Evolutionary conservation across 2,797 vertebrate genomes (phyloP), one percentile per base, ranked within the genome.

Genomic region (Labeo calbasu): DNA sequence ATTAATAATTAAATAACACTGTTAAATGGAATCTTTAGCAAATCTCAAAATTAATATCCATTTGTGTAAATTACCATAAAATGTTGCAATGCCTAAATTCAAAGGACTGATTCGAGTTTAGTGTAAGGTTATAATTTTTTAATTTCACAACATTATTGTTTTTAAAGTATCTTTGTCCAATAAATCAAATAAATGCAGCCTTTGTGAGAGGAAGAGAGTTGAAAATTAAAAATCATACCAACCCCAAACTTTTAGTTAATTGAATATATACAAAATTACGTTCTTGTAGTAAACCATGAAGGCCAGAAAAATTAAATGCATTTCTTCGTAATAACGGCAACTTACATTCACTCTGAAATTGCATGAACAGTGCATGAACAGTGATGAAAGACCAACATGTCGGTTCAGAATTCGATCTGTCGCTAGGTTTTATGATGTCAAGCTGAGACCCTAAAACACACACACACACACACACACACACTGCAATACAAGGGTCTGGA

Each of bases 361-460:
- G 75, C 23, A n/a, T n/a, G n/a, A n/a, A n/a, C n/a, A n/a, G n/a
- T 63, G 50, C 43, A 69, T 50, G 57, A 81, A 72, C 25, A 32
- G 40, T 48, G 28, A 78, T 66, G 53, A 71, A 77, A 75, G 53
- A 78, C 65, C 63, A 21, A 65, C 53, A 32, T 69, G 51, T 69
- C 32, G 15, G 79, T 61, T 77, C 43, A 70, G 43, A 85, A 70
- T 61, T 83, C 28, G 76, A 83, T 83, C 46, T 75, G 76, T 55
- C 19, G 4, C 63, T 21, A 53, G 51, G 66, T 25, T 82, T 78
- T 23, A 66, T 57, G 32, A 12, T 70, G 73, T 72, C 66, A 86
- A 77, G 80, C 75, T 14, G 68, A 73, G 85, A 82, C 66, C 73
- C 79, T 55, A 36, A 82, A 53, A 82, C 70, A 57, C 68, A 70